phyloP scores from a whole-genome alignment of 2,113 vertebrate genomes.

The Trichomycterus rosablanca region DNA sequence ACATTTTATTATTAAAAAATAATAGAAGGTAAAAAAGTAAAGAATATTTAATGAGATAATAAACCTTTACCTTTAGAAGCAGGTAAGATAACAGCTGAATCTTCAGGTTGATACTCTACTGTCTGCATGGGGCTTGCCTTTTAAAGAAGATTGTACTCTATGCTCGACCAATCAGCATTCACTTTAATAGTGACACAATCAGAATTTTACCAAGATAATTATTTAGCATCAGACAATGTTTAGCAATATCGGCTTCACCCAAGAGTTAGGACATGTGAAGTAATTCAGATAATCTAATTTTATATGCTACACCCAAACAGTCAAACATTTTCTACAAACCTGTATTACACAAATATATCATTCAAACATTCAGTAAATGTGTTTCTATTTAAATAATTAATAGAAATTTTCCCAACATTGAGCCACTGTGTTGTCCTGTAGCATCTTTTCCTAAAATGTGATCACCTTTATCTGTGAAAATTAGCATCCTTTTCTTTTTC shows the following conservation, averaged over 20 bases:
- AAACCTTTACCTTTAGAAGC: conserved; percentile 10
- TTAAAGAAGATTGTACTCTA: conserved; percentile 4
- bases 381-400: too few relatives aligned
- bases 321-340: too few relatives aligned
- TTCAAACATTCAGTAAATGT: too few relatives aligned
- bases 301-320: neutral
- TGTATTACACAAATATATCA: too few relatives aligned
- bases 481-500: too few relatives aligned
- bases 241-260: too few relatives aligned
- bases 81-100: too few relatives aligned
- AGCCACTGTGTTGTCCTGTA: too few relatives aligned
- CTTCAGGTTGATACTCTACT: too few relatives aligned
- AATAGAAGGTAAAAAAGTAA: neutral
- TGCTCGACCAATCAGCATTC: conserved; percentile 31
- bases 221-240: neutral
- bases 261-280: neutral
- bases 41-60: neutral
- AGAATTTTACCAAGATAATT: neutral
- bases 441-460: too few relatives aligned
- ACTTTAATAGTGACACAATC: neutral
- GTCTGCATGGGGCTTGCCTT: neutral
- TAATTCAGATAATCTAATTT: neutral
- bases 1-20: neutral
- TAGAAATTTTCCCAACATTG: too few relatives aligned
- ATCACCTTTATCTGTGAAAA: too few relatives aligned